Evolutionary conservation across 2,888 invertebrate species (phyloP).

Genomic region (Drosophila lacicola): DNA sequence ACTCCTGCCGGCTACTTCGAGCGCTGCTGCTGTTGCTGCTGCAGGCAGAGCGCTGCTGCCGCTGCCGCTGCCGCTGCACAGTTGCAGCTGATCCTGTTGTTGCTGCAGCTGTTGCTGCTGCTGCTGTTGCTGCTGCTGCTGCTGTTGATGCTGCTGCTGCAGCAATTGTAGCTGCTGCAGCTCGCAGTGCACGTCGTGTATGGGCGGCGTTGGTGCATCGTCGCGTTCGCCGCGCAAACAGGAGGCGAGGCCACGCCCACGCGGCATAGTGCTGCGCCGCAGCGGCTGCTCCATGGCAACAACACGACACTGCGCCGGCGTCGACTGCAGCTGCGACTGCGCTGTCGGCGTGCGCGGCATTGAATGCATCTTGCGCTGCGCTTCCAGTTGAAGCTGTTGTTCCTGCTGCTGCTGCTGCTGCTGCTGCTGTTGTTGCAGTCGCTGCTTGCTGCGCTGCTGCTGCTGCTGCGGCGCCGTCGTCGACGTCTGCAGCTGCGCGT

Average conservation of each 20-base stretch:
- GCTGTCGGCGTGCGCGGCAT: slow-evolving; percentile 66
- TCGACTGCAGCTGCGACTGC: slow-evolving; percentile 27
- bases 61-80: slow-evolving; percentile 45
- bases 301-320: slow-evolving; percentile 42
- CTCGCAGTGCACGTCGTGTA: slow-evolving; percentile 67
- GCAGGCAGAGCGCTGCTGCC: slow-evolving; percentile 39
- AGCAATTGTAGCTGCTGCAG: slow-evolving; percentile 67
- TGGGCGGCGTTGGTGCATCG: slow-evolving; percentile 77
- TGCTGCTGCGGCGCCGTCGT: slow-evolving; percentile 29
- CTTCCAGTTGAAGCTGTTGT: slow-evolving; percentile 36
- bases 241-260: slow-evolving; percentile 84
- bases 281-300: slow-evolving; percentile 68
- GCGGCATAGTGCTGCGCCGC: slow-evolving; percentile 83
- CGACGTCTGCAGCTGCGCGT: slow-evolving; percentile 59
- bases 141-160: slow-evolving; percentile 74
- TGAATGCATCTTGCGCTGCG: slow-evolving; percentile 63
- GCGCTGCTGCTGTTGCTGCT: slow-evolving; percentile 40
- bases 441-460: slow-evolving; percentile 35
- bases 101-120: slow-evolving; percentile 51
- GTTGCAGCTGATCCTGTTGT: slow-evolving; percentile 53
- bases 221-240: slow-evolving; percentile 85
- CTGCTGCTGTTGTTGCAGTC: slow-evolving; percentile 25
- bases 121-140: slow-evolving; percentile 40
- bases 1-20: slow-evolving; percentile 79
- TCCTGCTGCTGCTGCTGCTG: slow-evolving; percentile 34